phyloP scores from a whole-genome alignment of 2,113 vertebrate species.

The Micronycteris hirsuta region DNA sequence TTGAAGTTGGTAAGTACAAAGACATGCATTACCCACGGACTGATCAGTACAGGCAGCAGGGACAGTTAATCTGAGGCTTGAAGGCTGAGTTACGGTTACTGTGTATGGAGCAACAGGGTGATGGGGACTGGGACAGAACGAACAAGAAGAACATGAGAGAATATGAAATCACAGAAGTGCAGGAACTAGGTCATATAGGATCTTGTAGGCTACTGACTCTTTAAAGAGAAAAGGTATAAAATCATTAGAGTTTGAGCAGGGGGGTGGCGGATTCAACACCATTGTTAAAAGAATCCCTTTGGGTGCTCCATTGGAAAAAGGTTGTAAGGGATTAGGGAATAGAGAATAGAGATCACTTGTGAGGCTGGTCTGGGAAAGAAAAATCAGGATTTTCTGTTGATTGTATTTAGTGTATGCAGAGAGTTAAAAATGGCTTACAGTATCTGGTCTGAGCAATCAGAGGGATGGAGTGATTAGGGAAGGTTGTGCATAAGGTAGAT shows the following conservation, averaged over 20 bases:
- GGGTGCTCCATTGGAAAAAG: background rate
- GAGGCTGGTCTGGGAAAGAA: background rate
- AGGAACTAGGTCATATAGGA: background rate
- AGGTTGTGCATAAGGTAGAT: background rate
- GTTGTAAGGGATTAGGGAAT: background rate
- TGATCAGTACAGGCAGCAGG: background rate
- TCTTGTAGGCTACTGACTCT: background rate
- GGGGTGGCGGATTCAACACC: background rate
- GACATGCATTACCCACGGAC: accelerated
- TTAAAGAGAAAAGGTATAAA: background rate
- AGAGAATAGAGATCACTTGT: background rate
- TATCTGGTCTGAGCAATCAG: background rate
- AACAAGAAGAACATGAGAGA: background rate
- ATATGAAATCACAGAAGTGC: background rate
- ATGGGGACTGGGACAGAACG: background rate
- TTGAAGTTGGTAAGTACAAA: background rate
- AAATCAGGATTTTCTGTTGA: background rate
- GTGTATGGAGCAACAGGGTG: background rate
- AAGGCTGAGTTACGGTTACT: background rate
- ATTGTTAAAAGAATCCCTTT: background rate
- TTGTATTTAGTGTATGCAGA: background rate
- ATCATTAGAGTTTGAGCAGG: background rate
- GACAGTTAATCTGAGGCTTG: background rate
- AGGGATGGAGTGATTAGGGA: background rate
- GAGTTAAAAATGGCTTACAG: background rate